phyloP scores from a whole-genome alignment of 2,113 vertebrate genomes.

The Desmodus rotundus region DNA sequence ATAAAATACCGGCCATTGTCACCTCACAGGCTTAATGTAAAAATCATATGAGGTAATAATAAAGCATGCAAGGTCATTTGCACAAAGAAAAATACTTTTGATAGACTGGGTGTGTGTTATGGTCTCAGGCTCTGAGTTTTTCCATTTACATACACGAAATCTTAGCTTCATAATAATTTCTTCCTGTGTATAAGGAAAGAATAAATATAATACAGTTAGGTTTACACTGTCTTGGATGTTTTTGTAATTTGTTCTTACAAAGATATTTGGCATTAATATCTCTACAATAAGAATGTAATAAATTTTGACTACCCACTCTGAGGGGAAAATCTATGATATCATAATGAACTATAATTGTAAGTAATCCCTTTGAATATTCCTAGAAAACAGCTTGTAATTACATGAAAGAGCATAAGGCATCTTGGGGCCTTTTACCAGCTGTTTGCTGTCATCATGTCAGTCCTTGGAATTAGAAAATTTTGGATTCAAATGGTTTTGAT shows the following conservation, averaged over 20 bases:
- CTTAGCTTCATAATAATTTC: not conserved
- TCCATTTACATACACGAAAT: not conserved
- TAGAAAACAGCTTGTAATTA: slow-evolving; percentile 60
- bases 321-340: not conserved
- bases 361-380: slow-evolving; percentile 58
- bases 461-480: slow-evolving; percentile 63
- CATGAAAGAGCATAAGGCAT: slow-evolving; percentile 50
- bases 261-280: slow-evolving; percentile 1
- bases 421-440: slow-evolving; percentile 60
- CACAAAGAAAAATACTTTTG: not conserved
- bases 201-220: not conserved
- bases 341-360: slow-evolving; percentile 48
- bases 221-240: not conserved
- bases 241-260: not conserved
- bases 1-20: not conserved
- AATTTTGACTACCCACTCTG: slow-evolving; percentile 9
- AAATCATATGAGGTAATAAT: not conserved
- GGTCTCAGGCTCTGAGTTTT: not conserved
- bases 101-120: not conserved
- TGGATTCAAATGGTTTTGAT: slow-evolving; percentile 65
- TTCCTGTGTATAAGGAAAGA: not conserved
- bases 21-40: not conserved
- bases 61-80: not conserved
- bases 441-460: slow-evolving; percentile 66
- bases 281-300: slow-evolving; percentile 6